Conservation (phyloP, 2,888 invertebrate species). For the Panopea generosa region DNA sequence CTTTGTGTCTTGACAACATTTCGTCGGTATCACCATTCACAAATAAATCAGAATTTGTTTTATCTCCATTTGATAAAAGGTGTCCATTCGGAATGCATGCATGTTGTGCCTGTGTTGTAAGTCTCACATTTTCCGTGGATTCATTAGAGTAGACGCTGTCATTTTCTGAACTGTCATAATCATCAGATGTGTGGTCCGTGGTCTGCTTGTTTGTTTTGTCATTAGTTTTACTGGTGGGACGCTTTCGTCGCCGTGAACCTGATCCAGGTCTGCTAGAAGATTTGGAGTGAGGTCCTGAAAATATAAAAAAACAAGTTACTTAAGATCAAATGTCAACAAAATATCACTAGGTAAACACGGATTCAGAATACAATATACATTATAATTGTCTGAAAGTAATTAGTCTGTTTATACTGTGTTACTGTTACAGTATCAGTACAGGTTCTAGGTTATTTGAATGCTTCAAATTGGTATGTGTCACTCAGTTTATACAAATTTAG, state of each 20-base stretch:
- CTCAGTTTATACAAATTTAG: no score
- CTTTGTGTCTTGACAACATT: slow-evolving; percentile 42
- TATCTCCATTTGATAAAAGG: background rate
- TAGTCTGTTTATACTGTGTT: no score
- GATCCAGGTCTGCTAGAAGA: slow-evolving; percentile 74
- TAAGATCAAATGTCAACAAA: no score
- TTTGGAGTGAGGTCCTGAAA: slow-evolving; percentile 70
- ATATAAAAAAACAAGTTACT: slow-evolving; percentile 26
- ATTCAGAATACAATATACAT: no score
- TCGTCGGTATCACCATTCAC: slow-evolving; percentile 17
- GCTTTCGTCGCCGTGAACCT: slow-evolving; percentile 71
- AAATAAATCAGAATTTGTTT: background rate
- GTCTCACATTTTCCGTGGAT: slow-evolving; percentile 51
- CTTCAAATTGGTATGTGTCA: no score
- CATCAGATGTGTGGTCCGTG: slow-evolving; percentile 74
- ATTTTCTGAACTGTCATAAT: slow-evolving; percentile 76
- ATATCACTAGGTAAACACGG: background rate
- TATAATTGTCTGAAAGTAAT: no score
- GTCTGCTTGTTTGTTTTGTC: slow-evolving; percentile 47
- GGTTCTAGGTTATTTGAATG: no score
- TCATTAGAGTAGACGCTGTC: slow-evolving; percentile 79
- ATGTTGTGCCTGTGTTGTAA: background rate
- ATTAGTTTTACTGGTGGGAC: slow-evolving; percentile 55
- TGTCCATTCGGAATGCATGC: slow-evolving; percentile 6
- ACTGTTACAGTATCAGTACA: no score